These are phyloP conservation scores for Antheraea pernyi DNA, from an alignment of 1,140 invertebrate species.

Conservation along the genomic window DNA sequence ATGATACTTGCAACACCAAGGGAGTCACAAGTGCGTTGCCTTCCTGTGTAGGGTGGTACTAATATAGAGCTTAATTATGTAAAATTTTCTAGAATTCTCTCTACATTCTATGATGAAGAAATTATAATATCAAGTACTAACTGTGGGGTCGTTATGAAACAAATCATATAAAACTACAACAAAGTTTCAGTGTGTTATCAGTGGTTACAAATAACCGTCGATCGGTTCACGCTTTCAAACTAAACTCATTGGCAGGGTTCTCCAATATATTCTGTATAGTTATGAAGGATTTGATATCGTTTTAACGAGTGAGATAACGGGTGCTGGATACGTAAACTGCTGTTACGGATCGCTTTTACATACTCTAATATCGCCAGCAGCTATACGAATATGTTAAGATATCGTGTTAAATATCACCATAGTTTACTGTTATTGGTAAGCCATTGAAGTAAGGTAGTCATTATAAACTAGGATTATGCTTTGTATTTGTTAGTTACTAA, in stretches of 20 bases:
- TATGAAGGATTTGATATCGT: constrained; percentile 17
- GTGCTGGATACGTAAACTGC: constrained; percentile 50
- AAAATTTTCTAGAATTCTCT: background rate
- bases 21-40: too few species aligned
- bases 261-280: constrained; percentile 32
- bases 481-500: too few species aligned
- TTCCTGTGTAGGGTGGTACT: too few species aligned
- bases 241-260: constrained; percentile 38
- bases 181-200: constrained; percentile 46
- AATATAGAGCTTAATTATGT: too few species aligned
- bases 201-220: constrained; percentile 35
- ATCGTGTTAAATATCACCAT: background rate
- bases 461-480: too few species aligned
- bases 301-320: constrained; percentile 45
- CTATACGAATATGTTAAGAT: constrained; percentile 16
- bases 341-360: constrained; percentile 54
- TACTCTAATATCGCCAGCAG: constrained; percentile 26
- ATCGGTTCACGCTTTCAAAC: constrained; percentile 47
- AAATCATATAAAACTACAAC: constrained; percentile 23
- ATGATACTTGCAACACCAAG: too few species aligned
- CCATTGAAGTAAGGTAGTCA: too few species aligned
- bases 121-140: background rate
- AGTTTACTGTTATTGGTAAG: background rate
- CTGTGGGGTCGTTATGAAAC: background rate
- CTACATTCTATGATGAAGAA: background rate